Base-by-base conservation (phyloP, 2,113 vertebrate species). In the Machaerirhynchus nigripectus region DNA sequence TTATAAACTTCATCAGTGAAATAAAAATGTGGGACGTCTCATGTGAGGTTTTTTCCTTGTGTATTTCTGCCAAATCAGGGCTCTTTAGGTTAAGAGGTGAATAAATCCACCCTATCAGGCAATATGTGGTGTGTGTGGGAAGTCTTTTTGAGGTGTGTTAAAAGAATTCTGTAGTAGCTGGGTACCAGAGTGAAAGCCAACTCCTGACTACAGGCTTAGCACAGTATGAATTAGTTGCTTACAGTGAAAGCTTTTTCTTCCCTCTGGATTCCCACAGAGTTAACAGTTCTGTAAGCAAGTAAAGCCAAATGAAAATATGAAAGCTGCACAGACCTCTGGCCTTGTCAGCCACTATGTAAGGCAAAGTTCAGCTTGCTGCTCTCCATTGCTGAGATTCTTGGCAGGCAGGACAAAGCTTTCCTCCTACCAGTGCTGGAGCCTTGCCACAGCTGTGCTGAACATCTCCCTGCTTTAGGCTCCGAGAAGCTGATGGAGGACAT, bases 281-380 rank as follows among this genome's bases (percentile, higher is more conserved):
- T 80, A 60, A 70, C 67, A 46, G 52, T 44, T 92, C 89, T 85
- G 50, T 77, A 81, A 70, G 56, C n/a, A 87, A 91, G 63, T 14
- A 67, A 80, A 85, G 63, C 39, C 68, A 61, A 93, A 74, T 49
- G 84, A 89, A 94, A 76, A 61, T 52, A 69, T 46, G 78, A 95
- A 95, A 95, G 44, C 61, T 30, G 50, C 67, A 7, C 61, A 94
- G 92, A 83, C 82, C 82, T 46, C 86, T 77, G 70, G 75, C 59
- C 75, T 87, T 14, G 44, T 80, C 93, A 71, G 91, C 69, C 50
- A 30, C 95, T 96, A 91, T 92, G 82, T 96, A 96, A 97, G 81
- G 93, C 96, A 97, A 98, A 97, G 97, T 95, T 98, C 96, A 97
- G 68, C 89, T 20, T 39, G 7, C 44, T 88, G 60, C 50, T 68